Conservation (phyloP, 2,888 invertebrate species). For the Hirudinaria manillensis region DNA sequence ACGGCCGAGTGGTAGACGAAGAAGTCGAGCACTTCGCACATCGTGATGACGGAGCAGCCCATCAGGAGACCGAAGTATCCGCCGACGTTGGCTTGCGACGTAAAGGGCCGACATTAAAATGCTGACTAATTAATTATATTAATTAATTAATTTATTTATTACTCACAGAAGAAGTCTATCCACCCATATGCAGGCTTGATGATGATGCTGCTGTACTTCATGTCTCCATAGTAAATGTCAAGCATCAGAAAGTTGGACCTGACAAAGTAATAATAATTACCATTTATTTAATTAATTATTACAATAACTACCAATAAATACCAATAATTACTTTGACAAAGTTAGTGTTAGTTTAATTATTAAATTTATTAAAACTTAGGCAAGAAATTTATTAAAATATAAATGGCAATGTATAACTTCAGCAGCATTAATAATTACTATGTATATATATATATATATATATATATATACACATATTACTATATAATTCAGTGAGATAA, state of each 20-base stretch:
- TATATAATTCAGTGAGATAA: no score
- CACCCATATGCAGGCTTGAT: conserved; percentile 30
- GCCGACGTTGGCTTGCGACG: conserved; percentile 34
- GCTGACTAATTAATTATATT: neutral
- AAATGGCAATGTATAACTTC: no score
- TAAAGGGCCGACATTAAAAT: neutral
- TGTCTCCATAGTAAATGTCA: conserved; percentile 37
- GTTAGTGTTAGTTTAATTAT: no score
- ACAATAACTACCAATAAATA: no score
- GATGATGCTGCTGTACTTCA: conserved; percentile 34
- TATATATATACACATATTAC: no score
- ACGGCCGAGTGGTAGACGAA: conserved; percentile 33
- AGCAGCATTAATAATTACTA: no score
- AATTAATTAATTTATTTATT: neutral
- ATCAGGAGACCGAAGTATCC: conserved; percentile 37
- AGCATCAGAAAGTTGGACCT: conserved; percentile 36
- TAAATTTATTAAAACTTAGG: no score
- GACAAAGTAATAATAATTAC: neutral
- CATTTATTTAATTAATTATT: neutral
- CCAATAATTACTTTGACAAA: no score
- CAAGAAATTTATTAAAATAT: no score
- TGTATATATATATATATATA: no score
- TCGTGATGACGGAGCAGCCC: conserved; percentile 35
- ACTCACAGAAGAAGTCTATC: conserved; percentile 37
- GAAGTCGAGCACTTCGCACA: conserved; percentile 34